A percentile compares a stretch with the other conserved stretches of the same genome.
Evolutionary conservation across 2,797 vertebrate genomes (phyloP).

Genomic region (Eurystomus glaucurus): DNA sequence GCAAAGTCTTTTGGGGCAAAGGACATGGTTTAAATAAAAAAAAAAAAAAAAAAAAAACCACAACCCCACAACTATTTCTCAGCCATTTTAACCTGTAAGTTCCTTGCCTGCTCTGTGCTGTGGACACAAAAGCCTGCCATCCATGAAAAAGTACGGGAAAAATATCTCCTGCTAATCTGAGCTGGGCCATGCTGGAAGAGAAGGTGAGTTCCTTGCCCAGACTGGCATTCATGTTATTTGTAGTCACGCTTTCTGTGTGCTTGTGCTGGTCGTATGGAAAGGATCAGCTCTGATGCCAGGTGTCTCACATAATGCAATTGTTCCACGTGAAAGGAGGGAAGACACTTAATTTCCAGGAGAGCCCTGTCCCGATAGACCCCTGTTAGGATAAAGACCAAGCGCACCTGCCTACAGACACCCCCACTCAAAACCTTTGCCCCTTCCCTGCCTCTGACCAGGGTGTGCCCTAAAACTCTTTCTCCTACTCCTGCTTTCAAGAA

Average conservation of each 20-base stretch:
- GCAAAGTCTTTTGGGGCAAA: neutral
- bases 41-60: neutral
- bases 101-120: neutral
- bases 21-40: neutral
- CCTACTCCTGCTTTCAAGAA: neutral
- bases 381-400: neutral
- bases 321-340: neutral
- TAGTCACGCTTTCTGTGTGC: neutral
- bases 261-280: neutral
- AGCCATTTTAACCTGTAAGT: neutral
- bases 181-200: neutral
- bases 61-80: neutral
- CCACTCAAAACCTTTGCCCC: neutral
- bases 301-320: neutral
- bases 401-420: neutral
- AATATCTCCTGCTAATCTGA: neutral
- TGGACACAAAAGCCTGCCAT: neutral
- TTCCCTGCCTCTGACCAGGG: neutral
- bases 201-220: neutral
- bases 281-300: neutral
- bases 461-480: neutral
- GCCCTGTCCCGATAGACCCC: accelerated
- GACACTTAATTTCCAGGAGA: neutral
- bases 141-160: neutral
- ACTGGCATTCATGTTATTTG: neutral